Conservation (phyloP, 2,888 invertebrate species). For the Plagodis pulveraria region DNA sequence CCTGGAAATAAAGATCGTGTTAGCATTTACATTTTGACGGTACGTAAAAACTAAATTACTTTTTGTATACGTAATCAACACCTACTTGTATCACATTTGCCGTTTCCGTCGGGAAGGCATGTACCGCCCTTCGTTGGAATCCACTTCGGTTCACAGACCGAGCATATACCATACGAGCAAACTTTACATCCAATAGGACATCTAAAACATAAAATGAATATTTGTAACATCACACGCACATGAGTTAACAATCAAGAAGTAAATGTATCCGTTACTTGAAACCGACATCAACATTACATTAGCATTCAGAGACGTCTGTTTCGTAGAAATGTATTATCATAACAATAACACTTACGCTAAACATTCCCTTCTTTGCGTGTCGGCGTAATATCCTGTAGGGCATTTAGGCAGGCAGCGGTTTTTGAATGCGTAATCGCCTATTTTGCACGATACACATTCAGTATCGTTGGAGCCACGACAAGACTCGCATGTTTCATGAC, state of each 20-base stretch:
- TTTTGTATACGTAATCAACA: conserved; percentile 32
- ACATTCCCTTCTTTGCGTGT: conserved; percentile 91
- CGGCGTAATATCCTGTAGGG: conserved; percentile 89
- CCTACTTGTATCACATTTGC: conserved; percentile 91
- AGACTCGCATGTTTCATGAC: conserved; percentile 92
- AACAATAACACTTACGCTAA: conserved; percentile 79
- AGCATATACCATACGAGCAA: conserved; percentile 89
- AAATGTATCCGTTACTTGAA: conserved; percentile 24
- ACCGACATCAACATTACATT: conserved; percentile 34
- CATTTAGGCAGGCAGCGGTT: conserved; percentile 90
- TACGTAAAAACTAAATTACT: background rate
- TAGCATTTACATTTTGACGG: conserved; percentile 31
- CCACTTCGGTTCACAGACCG: conserved; percentile 91
- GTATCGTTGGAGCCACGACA: conserved; percentile 91
- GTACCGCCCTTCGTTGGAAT: conserved; percentile 89
- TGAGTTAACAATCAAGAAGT: conserved; percentile 20
- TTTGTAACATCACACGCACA: conserved; percentile 10
- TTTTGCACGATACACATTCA: conserved; percentile 92
- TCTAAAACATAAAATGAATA: conserved; percentile 54
- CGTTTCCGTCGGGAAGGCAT: conserved; percentile 90
- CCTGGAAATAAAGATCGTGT: conserved; percentile 72
- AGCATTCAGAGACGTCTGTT: conserved; percentile 34
- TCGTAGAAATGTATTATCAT: conserved; percentile 47
- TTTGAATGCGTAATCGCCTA: conserved; percentile 89
- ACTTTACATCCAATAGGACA: conserved; percentile 92